These are phyloP conservation scores for Drosophila heteroneura DNA, from an alignment of 2,888 invertebrate genomes.

Conservation along the genomic window DNA sequence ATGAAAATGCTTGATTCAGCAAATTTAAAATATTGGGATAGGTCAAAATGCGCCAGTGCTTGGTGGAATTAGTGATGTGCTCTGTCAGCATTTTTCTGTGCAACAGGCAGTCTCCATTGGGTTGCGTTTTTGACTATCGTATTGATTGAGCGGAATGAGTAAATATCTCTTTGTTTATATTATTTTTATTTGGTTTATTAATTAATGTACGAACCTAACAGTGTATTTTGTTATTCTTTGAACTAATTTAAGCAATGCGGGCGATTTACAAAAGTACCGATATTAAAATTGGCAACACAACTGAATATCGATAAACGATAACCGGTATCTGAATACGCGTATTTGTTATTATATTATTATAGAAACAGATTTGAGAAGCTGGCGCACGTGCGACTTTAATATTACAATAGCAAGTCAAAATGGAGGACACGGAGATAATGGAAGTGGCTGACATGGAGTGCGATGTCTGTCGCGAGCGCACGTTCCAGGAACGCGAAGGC, in stretches of 20 bases:
- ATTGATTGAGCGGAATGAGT: neutral
- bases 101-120: neutral
- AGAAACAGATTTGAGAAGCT: neutral
- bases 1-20: conserved; percentile 40
- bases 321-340: neutral
- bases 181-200: neutral
- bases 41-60: conserved; percentile 29
- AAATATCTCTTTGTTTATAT: neutral
- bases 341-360: neutral
- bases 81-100: neutral
- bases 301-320: conserved; percentile 15
- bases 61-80: conserved; percentile 21
- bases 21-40: conserved; percentile 45
- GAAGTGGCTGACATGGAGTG: conserved; percentile 66
- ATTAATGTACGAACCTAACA: neutral
- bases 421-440: conserved; percentile 50
- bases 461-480: conserved; percentile 77
- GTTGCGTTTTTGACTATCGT: neutral
- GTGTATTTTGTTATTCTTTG: too few relatives aligned
- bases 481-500: conserved; percentile 81
- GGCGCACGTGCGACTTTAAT: conserved; percentile 1
- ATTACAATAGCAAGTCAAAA: conserved; percentile 9
- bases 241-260: neutral
- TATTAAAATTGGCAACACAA: neutral
- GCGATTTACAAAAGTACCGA: neutral